These are phyloP conservation scores for Caerostris extrusa DNA, from an alignment of 1,140 invertebrate species.

Conservation along the genomic window DNA sequence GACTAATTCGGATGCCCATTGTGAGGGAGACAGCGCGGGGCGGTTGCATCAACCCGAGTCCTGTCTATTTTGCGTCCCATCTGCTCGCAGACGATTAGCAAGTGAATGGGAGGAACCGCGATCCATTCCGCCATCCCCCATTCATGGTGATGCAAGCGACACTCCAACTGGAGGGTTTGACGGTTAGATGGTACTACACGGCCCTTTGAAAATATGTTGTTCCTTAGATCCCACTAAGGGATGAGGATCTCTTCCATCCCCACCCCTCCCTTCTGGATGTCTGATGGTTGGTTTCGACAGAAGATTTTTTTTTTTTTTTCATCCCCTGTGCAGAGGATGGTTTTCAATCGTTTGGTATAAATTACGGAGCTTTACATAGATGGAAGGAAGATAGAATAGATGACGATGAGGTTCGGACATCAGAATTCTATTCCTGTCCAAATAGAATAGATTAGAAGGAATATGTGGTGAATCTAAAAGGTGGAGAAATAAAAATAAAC, in stretches of 20 bases:
- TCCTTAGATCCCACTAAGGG: background rate
- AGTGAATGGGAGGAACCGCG: constrained; percentile 51
- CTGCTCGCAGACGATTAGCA: constrained; percentile 46
- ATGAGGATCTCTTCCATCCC: background rate
- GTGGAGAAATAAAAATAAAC: too few species aligned
- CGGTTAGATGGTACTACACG: constrained; percentile 25
- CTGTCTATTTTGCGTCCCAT: background rate
- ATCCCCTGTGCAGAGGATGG: background rate
- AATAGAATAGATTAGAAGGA: background rate
- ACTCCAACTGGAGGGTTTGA: constrained; percentile 53
- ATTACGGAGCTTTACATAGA: constrained; percentile 32
- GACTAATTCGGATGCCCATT: constrained; percentile 37
- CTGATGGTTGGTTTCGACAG: background rate
- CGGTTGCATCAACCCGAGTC: constrained; percentile 1
- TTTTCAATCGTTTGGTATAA: background rate
- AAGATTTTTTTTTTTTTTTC: background rate
- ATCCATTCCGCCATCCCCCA: constrained; percentile 12
- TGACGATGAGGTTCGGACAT: too few species aligned
- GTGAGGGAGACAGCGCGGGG: background rate
- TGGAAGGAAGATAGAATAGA: background rate
- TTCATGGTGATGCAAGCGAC: constrained; percentile 56
- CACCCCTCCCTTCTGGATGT: background rate
- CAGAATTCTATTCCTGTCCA: background rate
- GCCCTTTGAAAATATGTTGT: constrained; percentile 31
- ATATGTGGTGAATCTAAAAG: too few species aligned